Percentiles rank a stretch among this genome's conserved stretches.
These are phyloP conservation scores for Liolophura sinensis DNA, from an alignment of 1,140 invertebrate species.

Conservation along the genomic window DNA sequence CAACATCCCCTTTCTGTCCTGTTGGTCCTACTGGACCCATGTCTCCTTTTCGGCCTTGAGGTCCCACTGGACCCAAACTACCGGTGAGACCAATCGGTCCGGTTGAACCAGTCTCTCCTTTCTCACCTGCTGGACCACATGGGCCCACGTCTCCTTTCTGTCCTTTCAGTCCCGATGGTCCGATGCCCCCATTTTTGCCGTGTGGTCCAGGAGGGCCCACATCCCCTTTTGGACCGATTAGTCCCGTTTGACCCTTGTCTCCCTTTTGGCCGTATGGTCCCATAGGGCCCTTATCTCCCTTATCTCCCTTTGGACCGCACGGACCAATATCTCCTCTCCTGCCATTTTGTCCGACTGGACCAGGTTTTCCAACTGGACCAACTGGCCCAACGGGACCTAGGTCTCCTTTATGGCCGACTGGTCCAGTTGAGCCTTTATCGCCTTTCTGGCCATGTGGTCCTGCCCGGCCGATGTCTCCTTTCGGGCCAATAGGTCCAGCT, in stretches of 20 bases:
- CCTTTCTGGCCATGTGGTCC: background rate
- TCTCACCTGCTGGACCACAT: background rate
- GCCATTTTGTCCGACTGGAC: background rate
- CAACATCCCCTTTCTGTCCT: conserved; percentile 5
- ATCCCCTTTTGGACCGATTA: background rate
- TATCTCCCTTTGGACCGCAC: background rate
- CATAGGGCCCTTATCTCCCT: background rate
- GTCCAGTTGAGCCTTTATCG: background rate
- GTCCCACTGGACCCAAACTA: conserved; percentile 2
- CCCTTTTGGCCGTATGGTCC: conserved; percentile 5
- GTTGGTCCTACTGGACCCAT: background rate
- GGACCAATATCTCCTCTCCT: background rate
- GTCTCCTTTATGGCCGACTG: background rate
- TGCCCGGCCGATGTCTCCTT: background rate
- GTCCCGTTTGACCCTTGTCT: conserved; percentile 4
- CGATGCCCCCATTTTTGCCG: conserved; percentile 4
- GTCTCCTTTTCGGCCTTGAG: background rate
- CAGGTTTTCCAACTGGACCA: background rate
- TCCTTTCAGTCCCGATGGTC: background rate
- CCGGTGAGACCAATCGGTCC: conserved; percentile 7
- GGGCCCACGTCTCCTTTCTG: background rate
- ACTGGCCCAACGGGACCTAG: background rate
- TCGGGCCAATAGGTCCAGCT: background rate
- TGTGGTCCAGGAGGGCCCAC: conserved; percentile 2
- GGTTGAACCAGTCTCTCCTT: background rate